A percentile compares a stretch with the other conserved stretches of the same genome.
Evolutionary conservation across 2,797 vertebrate genomes (phyloP).

Genomic region (Parotocinclus haroldoi): DNA sequence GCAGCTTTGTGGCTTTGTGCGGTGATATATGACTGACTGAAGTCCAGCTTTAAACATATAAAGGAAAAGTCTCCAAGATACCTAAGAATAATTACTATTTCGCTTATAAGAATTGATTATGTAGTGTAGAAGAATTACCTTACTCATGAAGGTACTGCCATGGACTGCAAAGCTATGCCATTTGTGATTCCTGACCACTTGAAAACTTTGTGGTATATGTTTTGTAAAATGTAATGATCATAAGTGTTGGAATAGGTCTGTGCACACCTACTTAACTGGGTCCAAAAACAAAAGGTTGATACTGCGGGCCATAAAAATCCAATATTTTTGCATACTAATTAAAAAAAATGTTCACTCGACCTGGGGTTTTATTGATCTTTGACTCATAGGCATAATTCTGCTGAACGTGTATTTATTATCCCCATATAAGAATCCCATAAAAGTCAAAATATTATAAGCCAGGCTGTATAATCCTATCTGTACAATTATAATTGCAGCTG

Average conservation of each 20-base stretch:
- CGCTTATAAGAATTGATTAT: constrained; percentile 28
- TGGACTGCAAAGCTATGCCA: constrained; percentile 49
- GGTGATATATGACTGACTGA: constrained; percentile 24
- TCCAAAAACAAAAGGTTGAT: constrained; percentile 47
- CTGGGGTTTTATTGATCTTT: background rate
- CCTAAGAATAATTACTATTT: constrained; percentile 41
- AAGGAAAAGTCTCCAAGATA: constrained; percentile 45
- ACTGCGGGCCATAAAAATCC: constrained; percentile 42
- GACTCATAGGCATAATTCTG: background rate
- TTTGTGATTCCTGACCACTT: constrained; percentile 56
- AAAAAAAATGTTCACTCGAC: constrained; percentile 51
- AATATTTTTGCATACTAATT: constrained; percentile 62
- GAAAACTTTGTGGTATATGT: constrained; percentile 50
- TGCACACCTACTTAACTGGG: constrained; percentile 50
- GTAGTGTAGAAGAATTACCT: constrained; percentile 38
- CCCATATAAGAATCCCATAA: too few relatives aligned
- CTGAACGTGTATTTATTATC: too few relatives aligned
- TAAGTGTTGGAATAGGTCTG: constrained; percentile 35
- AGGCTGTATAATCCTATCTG: too few relatives aligned
- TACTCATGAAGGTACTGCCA: constrained; percentile 39
- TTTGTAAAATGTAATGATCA: constrained; percentile 27
- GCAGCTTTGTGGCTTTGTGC: constrained; percentile 7
- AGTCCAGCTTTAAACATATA: constrained; percentile 37
- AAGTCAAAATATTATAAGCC: too few relatives aligned
- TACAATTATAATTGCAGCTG: too few relatives aligned